Percentiles rank a stretch among this genome's conserved stretches.
phyloP scores from a whole-genome alignment of 1,140 invertebrate genomes.

The Diabrotica virgifera region DNA sequence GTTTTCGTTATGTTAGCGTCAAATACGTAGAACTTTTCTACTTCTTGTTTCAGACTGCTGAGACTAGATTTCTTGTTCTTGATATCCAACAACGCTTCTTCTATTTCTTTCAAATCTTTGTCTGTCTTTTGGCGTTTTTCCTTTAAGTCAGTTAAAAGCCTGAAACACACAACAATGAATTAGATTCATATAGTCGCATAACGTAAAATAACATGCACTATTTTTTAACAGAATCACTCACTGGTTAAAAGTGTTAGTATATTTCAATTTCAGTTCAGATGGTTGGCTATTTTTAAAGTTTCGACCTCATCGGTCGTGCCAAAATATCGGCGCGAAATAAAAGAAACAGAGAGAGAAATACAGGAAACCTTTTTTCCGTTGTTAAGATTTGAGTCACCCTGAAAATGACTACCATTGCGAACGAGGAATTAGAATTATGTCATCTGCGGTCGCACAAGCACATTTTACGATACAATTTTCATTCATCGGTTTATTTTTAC shows the following conservation, averaged over 20 bases:
- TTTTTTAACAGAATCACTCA: background rate
- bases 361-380: slow-evolving; percentile 5
- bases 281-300: slow-evolving; percentile 36
- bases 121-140: slow-evolving; percentile 58
- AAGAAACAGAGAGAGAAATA: slow-evolving; percentile 13
- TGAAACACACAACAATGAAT: slow-evolving; percentile 34
- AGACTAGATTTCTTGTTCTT: slow-evolving; percentile 62
- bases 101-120: slow-evolving; percentile 60
- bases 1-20: slow-evolving; percentile 61
- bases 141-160: slow-evolving; percentile 53
- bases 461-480: no score
- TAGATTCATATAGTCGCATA: background rate
- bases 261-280: background rate
- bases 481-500: no score
- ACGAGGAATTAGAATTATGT: no score
- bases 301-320: slow-evolving; percentile 32
- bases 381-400: background rate
- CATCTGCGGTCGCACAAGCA: no score
- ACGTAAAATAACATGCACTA: background rate
- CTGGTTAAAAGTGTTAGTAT: background rate
- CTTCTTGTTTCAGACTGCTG: slow-evolving; percentile 59
- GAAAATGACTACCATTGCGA: no score
- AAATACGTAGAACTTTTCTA: slow-evolving; percentile 69
- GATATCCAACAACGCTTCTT: slow-evolving; percentile 60
- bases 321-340: slow-evolving; percentile 27